phyloP scores from a whole-genome alignment of 2,797 vertebrate species.

The Leptatherina wallacei region DNA sequence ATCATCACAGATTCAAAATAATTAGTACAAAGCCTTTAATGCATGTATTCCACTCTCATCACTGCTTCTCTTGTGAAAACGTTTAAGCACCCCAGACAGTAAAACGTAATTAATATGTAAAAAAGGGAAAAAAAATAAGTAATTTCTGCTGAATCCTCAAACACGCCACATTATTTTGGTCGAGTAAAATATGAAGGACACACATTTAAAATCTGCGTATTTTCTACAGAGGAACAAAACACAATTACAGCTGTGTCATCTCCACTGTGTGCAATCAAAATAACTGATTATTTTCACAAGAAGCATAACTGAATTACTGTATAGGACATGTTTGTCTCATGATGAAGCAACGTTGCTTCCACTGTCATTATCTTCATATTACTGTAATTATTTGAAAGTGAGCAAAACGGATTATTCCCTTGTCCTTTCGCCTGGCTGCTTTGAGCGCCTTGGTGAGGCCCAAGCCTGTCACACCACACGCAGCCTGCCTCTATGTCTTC shows the following conservation, averaged over 20 bases:
- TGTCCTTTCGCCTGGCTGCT: slow-evolving; percentile 31
- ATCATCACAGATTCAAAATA: slow-evolving; percentile 61
- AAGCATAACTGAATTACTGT: slow-evolving; percentile 80
- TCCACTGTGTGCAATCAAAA: slow-evolving; percentile 72
- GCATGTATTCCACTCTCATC: slow-evolving; percentile 49
- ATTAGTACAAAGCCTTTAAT: slow-evolving; percentile 68
- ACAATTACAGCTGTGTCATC: slow-evolving; percentile 73
- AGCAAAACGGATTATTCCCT: slow-evolving; percentile 78
- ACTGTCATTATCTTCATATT: slow-evolving; percentile 83
- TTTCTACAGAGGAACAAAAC: slow-evolving; percentile 59
- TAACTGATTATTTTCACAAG: slow-evolving; percentile 80
- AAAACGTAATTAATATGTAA: slow-evolving; percentile 68
- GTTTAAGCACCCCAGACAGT: slow-evolving; percentile 42
- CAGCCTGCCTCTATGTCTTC: slow-evolving; percentile 64
- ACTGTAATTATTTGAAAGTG: slow-evolving; percentile 84
- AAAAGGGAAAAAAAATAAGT: slow-evolving; percentile 30
- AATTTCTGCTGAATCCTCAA: slow-evolving; percentile 65
- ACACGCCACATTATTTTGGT: slow-evolving; percentile 42
- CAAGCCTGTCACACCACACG: slow-evolving; percentile 47
- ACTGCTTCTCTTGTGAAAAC: slow-evolving; percentile 45
- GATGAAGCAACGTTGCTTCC: slow-evolving; percentile 74
- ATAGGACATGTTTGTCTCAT: slow-evolving; percentile 71
- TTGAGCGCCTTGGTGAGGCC: slow-evolving; percentile 43
- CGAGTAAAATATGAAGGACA: slow-evolving; percentile 39
- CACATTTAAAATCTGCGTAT: slow-evolving; percentile 61